Base-by-base conservation (phyloP, 2,888 invertebrate species). In the Cheilosia grossa region DNA sequence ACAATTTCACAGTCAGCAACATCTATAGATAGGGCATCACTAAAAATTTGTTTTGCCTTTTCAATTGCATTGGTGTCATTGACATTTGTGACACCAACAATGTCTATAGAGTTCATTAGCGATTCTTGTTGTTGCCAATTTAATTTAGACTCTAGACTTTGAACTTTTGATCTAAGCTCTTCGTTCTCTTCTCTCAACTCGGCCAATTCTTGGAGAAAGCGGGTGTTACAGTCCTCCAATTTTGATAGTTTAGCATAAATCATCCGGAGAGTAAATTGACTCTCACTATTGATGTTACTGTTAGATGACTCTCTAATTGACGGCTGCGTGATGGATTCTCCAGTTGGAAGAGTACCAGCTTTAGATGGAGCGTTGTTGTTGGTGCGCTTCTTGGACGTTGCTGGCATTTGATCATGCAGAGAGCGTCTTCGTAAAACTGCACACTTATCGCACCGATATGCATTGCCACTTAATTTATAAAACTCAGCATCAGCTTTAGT, bases 131-230 rank as follows among this genome's bases (percentile, higher is more conserved):
- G 27, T 30, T 30, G 27, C 27, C 27, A 30, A 30, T 30, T 63
- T 63, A 10, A 63, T 33, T 33, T 63, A 9, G 37, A 37, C 66
- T 66, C 66, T 37, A 53, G 19, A 13, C 5, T 2, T 4, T 64
- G 17, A 2, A 64, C 37, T n/a, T 15, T 64, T 21, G 1, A 6
- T n/a, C 21, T 24, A 9, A 66, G 44, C 61, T 61, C 61, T 17
- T 17, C 30, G 24, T 69, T 69, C 40, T 69, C 69, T 30, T 54
- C 15, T 56, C 53, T 40, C 13, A 40, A 40, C 15, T 40, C 40
- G 40, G 15, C 10, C 40, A 40, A 21, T 37, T 53, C 17, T 53
- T 21, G 51, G 2, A 40, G 40, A 40, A 53, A 66, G 17, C 53
- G 51, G 24, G 40, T 19, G 66, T 53, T 53, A n/a, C 24, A 37